Base-by-base conservation (phyloP, 2,888 invertebrate genomes). In the Rotaria magnacalcarata region DNA sequence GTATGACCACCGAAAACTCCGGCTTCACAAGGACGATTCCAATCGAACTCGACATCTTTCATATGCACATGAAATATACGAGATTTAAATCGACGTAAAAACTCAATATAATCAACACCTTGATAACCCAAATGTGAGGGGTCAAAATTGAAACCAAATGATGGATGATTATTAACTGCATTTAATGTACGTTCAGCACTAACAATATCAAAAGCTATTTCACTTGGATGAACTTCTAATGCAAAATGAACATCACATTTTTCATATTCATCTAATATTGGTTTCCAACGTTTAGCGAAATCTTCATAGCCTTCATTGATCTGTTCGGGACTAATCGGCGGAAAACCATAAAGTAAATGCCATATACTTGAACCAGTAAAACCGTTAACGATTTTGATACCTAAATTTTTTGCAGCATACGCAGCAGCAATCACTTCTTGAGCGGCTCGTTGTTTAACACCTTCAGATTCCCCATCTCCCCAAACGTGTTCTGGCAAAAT, bases 181-280 rank as follows among this genome's bases (percentile, higher is more conserved):
- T 24, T n/a, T 24, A 80, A n/a, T 80, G 80, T 24, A 24, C 80
- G 80, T 80, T 80, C 47, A n/a, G 80, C 80, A 80, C 80, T 80
- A n/a, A 80, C 80, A 47, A 80, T 80, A n/a, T 80, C 80, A 14
- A 80, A 80, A 24, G 80, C 47, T 10, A 80, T 80, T 80, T 80
- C 80, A 47, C 47, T 47, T 47, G 80, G 80, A 80, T 80, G 80
- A 47, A 47, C 47, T 47, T 80, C 80, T 3, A 80, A 47, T 47
- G 80, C 80, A 80, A 47, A 80, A n/a, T 80, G 24, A n/a, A 80
- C 47, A 80, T 80, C 47, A 80, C 80, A 80, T 80, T 80, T 80
- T 47, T 80, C 1, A 43, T 47, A 80, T 80, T 80, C 80, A 47
- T 80, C 80, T 80, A 80, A 47, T 41, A 80, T 80, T 14, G 80